phyloP scores from a whole-genome alignment of 2,888 invertebrate species.

The Melikaiella ostensackeni region DNA sequence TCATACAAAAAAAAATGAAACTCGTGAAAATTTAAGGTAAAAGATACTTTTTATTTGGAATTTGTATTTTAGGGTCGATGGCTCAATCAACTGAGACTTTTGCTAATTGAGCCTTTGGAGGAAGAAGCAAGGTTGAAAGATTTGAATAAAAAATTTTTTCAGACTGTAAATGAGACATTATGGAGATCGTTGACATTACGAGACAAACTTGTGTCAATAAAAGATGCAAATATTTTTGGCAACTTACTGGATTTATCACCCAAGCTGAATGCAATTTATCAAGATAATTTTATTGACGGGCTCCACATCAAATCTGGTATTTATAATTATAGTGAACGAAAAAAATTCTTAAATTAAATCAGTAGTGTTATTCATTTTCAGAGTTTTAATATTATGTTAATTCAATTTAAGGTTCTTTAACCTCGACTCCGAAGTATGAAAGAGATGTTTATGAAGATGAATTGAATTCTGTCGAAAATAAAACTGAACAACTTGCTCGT shows the following conservation, averaged over 20 bases:
- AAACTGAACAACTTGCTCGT: neutral
- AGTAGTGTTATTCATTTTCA: neutral
- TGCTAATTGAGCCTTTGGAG: slow-evolving; percentile 43
- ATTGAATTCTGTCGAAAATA: neutral
- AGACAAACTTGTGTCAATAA: neutral
- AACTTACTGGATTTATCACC: neutral
- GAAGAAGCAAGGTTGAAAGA: slow-evolving; percentile 12
- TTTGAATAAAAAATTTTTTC: neutral
- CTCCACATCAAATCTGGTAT: neutral
- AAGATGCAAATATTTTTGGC: neutral
- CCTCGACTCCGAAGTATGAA: neutral
- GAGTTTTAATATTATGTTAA: neutral
- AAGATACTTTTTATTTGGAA: neutral
- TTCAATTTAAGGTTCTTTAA: neutral
- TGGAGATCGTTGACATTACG: neutral
- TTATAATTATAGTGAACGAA: neutral
- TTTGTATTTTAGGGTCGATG: slow-evolving; percentile 52
- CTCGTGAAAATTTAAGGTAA: neutral
- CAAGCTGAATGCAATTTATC: slow-evolving; percentile 5
- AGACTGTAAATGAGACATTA: neutral
- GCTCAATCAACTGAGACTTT: slow-evolving; percentile 50
- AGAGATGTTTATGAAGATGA: neutral
- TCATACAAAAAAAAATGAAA: neutral
- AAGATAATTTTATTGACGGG: neutral
- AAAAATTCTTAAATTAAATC: neutral